Conservation (phyloP, 2,888 invertebrate genomes). For the Hecatera dysodea region DNA sequence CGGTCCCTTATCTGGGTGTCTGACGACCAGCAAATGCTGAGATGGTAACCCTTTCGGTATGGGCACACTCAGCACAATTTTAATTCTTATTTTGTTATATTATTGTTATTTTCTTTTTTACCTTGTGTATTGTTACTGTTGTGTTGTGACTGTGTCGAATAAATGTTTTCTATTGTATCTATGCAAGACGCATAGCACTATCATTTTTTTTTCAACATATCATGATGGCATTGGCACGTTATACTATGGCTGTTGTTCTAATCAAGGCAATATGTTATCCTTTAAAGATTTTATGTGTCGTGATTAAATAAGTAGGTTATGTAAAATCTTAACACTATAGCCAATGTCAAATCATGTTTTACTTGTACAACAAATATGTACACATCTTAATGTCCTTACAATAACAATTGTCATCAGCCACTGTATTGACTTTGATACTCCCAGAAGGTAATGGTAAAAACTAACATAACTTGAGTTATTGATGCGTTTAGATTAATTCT, state of each 20-base stretch:
- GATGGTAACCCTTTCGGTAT: too few relatives aligned
- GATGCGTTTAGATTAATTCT: neutral
- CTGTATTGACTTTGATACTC: slow-evolving; percentile 67
- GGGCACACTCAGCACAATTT: too few relatives aligned
- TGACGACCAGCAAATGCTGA: too few relatives aligned
- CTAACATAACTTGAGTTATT: slow-evolving; percentile 55
- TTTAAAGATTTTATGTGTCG: slow-evolving; percentile 21
- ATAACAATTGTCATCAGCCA: slow-evolving; percentile 66
- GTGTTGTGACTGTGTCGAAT: too few relatives aligned
- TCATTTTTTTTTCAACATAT: neutral
- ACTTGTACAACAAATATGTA: slow-evolving; percentile 53
- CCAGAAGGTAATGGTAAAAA: slow-evolving; percentile 64
- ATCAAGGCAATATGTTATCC: slow-evolving; percentile 5
- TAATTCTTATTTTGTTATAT: too few relatives aligned
- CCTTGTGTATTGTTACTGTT: too few relatives aligned
- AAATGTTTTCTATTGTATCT: too few relatives aligned
- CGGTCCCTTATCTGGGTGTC: too few relatives aligned
- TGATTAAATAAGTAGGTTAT: slow-evolving; percentile 29
- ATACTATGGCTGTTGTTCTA: neutral
- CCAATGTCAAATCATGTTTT: slow-evolving; percentile 56
- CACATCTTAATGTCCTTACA: slow-evolving; percentile 68
- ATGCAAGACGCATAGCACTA: neutral
- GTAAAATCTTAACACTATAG: slow-evolving; percentile 27
- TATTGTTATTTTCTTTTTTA: too few relatives aligned
- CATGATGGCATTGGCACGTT: neutral